phyloP scores from a whole-genome alignment of 2,113 vertebrate species.

The Corythornis madagascariensis region DNA sequence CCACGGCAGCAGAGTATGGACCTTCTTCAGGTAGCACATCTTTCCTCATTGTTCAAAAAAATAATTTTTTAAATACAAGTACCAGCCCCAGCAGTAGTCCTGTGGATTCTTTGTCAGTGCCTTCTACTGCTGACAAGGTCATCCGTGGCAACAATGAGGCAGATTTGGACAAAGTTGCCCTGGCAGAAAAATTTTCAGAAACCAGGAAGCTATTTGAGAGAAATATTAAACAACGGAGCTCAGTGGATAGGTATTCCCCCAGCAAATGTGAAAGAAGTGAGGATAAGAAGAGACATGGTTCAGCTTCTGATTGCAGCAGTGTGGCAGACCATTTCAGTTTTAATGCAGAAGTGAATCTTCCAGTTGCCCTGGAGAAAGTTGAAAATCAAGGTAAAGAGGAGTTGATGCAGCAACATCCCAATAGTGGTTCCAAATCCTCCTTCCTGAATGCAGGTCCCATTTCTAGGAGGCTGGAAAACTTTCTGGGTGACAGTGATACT shows the following conservation, averaged over 20 bases:
- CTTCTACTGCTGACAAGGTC: conserved; percentile 75
- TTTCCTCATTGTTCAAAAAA: conserved; percentile 74
- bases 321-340: conserved; percentile 72
- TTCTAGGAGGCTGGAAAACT: conserved; percentile 86
- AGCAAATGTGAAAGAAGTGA: conserved; percentile 75
- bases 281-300: conserved; percentile 54
- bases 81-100: not conserved
- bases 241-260: conserved; percentile 77
- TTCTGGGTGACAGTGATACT: conserved; percentile 80
- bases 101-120: conserved; percentile 55
- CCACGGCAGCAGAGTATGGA: conserved; percentile 45
- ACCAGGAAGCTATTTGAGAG: conserved; percentile 92
- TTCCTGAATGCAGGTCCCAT: conserved; percentile 87
- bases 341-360: conserved; percentile 48
- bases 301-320: conserved; percentile 56
- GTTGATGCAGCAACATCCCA: conserved; percentile 40
- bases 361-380: conserved; percentile 26
- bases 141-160: conserved; percentile 81
- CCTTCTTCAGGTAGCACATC: conserved; percentile 73
- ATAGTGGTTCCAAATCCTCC: conserved; percentile 53
- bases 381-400: conserved; percentile 70
- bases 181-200: conserved; percentile 92
- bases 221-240: conserved; percentile 81
- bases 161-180: conserved; percentile 87
- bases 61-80: conserved; percentile 73